phyloP scores from a whole-genome alignment of 1,140 invertebrate genomes.

The Aphaenogaster floridana region DNA sequence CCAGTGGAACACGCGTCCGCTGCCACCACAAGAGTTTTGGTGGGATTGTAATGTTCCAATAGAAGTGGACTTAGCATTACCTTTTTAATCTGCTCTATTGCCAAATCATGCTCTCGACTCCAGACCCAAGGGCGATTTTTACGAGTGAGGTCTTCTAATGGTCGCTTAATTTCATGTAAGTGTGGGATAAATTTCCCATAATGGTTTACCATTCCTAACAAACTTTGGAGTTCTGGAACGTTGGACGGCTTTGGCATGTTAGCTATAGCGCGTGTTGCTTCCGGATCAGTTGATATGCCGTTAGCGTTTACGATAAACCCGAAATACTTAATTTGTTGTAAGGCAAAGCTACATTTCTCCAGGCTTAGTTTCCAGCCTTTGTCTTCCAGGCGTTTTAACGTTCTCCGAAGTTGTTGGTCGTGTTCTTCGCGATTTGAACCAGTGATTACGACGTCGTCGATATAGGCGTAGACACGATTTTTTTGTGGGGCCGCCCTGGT shows the following conservation, averaged over 20 bases:
- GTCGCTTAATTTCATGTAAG: slow-evolving; percentile 5
- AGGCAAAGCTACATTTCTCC: not conserved
- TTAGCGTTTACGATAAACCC: not conserved
- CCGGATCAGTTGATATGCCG: not conserved
- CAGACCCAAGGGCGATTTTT: not conserved
- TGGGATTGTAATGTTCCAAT: not conserved
- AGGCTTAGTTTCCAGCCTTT: not conserved
- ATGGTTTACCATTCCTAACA: not conserved
- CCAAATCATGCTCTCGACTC: no score
- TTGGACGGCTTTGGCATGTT: not conserved
- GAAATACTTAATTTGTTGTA: slow-evolving; percentile 12
- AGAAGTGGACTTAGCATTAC: no score
- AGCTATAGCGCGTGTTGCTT: not conserved
- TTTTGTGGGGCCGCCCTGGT: no score
- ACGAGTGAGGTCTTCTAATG: not conserved
- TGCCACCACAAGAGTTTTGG: not conserved
- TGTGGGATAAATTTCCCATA: slow-evolving; percentile 33
- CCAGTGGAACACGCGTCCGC: not conserved
- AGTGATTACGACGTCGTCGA: slow-evolving; percentile 25
- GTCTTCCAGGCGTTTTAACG: not conserved
- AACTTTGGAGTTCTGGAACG: not conserved
- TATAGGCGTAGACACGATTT: not conserved
- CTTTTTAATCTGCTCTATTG: no score
- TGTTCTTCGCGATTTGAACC: slow-evolving; percentile 39
- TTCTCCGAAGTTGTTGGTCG: not conserved